phyloP scores from a whole-genome alignment of 2,113 vertebrate species.

The Limnothrissa miodon region DNA sequence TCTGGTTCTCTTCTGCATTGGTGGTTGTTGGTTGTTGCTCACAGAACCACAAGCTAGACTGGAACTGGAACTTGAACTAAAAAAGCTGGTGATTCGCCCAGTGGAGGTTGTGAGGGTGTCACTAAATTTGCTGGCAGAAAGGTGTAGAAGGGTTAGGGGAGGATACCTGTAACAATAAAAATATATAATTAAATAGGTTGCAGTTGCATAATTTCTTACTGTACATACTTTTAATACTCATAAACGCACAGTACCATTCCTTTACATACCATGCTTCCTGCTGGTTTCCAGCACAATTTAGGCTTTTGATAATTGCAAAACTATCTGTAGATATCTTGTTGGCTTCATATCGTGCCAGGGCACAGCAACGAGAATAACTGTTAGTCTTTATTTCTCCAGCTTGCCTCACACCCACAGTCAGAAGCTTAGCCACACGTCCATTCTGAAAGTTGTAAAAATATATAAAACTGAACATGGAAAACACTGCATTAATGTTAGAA shows the following conservation, averaged over 20 bases:
- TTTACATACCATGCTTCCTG: conserved; percentile 83
- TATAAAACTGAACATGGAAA: not conserved
- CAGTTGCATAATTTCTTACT: not conserved
- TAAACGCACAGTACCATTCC: not conserved
- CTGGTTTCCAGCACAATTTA: conserved; percentile 80
- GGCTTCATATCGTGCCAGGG: conserved; percentile 83
- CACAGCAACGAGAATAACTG: conserved; percentile 83
- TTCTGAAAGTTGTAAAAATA: conserved; percentile 71
- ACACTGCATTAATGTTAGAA: not conserved
- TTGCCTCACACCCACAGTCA: conserved; percentile 81
- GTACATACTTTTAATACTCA: conserved; percentile 6
- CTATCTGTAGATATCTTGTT: conserved; percentile 82
- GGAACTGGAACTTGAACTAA: conserved; percentile 59
- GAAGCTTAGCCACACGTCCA: conserved; percentile 80
- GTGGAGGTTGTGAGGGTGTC: conserved; percentile 62
- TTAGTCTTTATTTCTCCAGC: conserved; percentile 72
- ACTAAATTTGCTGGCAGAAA: conserved; percentile 86
- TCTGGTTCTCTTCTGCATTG: conserved; percentile 53
- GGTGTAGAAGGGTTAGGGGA: conserved; percentile 79
- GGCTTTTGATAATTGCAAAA: conserved; percentile 84
- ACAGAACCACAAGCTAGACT: conserved; percentile 36
- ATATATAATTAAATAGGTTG: not conserved
- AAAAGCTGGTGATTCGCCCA: conserved; percentile 78
- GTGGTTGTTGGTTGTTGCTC: conserved; percentile 15
- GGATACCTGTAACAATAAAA: conserved; percentile 76